Evolutionary conservation across 2,113 vertebrate genomes (phyloP).

Genomic region (Athene noctua): DNA sequence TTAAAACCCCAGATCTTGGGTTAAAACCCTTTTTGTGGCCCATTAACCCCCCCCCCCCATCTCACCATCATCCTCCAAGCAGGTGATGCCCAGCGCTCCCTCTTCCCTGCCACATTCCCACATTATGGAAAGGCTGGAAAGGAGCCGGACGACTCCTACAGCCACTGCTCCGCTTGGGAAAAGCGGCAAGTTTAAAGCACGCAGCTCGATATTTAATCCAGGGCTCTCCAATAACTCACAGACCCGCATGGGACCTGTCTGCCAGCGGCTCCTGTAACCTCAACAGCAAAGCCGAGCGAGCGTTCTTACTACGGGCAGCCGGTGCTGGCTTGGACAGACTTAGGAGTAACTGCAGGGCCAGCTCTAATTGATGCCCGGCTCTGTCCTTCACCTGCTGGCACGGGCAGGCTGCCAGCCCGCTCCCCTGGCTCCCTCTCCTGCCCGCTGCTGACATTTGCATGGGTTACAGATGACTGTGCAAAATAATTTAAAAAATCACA

Average conservation of each 20-base stretch:
- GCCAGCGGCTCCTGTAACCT: conserved; percentile 29
- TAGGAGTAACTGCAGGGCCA: neutral
- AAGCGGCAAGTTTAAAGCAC: neutral
- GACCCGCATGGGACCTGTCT: conserved; percentile 4
- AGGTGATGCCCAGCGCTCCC: fast-evolving
- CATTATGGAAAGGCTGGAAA: neutral
- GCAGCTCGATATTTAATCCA: conserved; percentile 43
- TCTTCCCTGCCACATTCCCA: neutral
- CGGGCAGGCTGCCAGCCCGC: neutral
- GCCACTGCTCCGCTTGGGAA: neutral
- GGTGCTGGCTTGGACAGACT: neutral
- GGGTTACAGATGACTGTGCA: fast-evolving
- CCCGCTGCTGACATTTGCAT: neutral
- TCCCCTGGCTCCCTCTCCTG: conserved; percentile 38
- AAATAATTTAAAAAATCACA: neutral
- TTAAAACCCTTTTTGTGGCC: neutral
- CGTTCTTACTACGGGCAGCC: neutral
- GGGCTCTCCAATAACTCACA: conserved; percentile 62
- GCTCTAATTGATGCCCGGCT: neutral
- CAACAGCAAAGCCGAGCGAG: conserved; percentile 1
- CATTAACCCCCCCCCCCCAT: neutral
- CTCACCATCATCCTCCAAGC: neutral
- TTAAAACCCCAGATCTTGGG: neutral
- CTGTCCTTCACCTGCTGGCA: neutral
- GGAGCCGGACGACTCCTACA: conserved; percentile 2